Base-by-base conservation (phyloP, 1,140 invertebrate species). In the Dysdera silvatica region DNA sequence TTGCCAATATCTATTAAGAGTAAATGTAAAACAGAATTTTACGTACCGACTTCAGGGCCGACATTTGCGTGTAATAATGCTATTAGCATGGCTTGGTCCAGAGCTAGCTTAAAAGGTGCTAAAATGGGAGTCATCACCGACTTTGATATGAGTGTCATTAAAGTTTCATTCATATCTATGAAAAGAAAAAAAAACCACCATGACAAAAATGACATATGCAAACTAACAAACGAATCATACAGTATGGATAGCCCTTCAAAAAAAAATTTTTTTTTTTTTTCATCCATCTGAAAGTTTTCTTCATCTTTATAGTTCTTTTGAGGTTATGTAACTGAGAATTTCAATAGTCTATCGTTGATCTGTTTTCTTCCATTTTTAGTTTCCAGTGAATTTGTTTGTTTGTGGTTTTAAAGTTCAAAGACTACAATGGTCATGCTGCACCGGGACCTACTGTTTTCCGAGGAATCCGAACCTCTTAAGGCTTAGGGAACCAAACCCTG, bases 41-140 rank as follows among this genome's bases (percentile, higher is more conserved):
- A 75, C 74, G 81, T 78, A 83, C 89, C 91, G 53, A 96, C 82
- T 84, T 96, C 91, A 20, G 82, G 84, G 18, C 89, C 94, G 64
- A 96, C 81, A 78, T 95, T 95, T 0, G 88, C 88, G 76, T 95
- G 91, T 7, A 96, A 75, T 58, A 92, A 82, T 0, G 88, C 81
- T 18, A 96, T 78, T 0, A 96, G 74, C 70, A 94, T 83, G 49
- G 87, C 83, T 71, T 94, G 85, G 71, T 96, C 93, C 45, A 88
- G 82, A 1, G 91, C 77, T 67, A 96, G 79, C 32, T 89, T 76
- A 70, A 91, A 88, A 2, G 91, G 87, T 24, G 85, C 84, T 28
- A 52, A 20, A 8, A 83, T 76, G 16, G 77, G 69, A 0, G 80
- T 71, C 37, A 92, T 70, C 56, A 89, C 69, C 0, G 87, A 83